Evolutionary conservation across 2,113 vertebrate species (phyloP).

Genomic region (Dipodomys merriami): DNA sequence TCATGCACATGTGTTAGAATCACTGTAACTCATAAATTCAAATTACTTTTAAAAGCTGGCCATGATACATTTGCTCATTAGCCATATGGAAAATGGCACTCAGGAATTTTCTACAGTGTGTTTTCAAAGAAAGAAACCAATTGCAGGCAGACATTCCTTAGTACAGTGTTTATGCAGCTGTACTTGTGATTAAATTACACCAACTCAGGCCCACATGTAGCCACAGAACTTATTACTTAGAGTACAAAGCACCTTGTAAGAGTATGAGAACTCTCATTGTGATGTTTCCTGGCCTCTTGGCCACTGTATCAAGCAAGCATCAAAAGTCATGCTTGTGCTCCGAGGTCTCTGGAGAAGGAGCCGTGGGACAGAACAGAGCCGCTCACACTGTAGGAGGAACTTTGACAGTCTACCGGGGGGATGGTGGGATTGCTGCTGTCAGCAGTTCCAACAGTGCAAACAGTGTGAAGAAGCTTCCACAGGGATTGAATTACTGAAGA

Average conservation of each 20-base stretch:
- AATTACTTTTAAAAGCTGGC: slow-evolving; percentile 91
- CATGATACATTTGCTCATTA: slow-evolving; percentile 92
- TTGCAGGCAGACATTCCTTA: slow-evolving; percentile 94
- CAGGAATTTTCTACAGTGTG: slow-evolving; percentile 89
- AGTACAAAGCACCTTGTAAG: slow-evolving; percentile 91
- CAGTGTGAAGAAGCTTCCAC: slow-evolving; percentile 95
- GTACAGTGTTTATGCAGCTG: slow-evolving; percentile 98
- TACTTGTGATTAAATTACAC: slow-evolving; percentile 95
- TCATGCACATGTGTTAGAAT: slow-evolving; percentile 87
- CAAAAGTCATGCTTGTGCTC: slow-evolving; percentile 90
- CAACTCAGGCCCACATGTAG: slow-evolving; percentile 89
- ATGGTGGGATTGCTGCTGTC: slow-evolving; percentile 94
- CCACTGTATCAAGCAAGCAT: slow-evolving; percentile 90
- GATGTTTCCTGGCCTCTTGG: slow-evolving; percentile 89
- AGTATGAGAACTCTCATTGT: slow-evolving; percentile 89
- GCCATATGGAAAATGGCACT: slow-evolving; percentile 96
- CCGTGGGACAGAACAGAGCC: slow-evolving; percentile 90
- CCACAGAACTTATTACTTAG: slow-evolving; percentile 90
- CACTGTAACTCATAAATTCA: slow-evolving; percentile 88
- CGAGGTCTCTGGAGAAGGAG: slow-evolving; percentile 88
- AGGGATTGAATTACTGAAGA: slow-evolving; percentile 99
- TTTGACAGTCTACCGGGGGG: slow-evolving; percentile 96
- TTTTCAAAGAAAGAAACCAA: slow-evolving; percentile 95
- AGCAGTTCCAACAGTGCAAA: slow-evolving; percentile 97
- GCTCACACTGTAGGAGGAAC: slow-evolving; percentile 91